These are phyloP conservation scores for Platycheirus albimanus DNA, from an alignment of 2,888 invertebrate genomes.

Conservation along the genomic window DNA sequence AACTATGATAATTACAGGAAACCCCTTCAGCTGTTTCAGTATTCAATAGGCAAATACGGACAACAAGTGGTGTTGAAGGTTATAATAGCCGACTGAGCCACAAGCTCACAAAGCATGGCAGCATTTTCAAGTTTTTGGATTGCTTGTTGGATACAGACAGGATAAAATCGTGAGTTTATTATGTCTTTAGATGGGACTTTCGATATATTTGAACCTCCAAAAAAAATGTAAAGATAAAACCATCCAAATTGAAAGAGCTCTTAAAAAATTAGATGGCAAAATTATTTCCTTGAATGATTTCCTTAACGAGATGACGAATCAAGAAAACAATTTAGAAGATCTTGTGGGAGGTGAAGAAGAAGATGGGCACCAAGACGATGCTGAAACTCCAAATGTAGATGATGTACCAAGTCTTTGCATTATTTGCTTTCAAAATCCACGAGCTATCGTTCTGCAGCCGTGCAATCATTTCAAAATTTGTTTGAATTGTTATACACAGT, in stretches of 20 bases:
- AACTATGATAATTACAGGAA: constrained; percentile 8
- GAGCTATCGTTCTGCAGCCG: constrained; percentile 8
- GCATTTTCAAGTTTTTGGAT: constrained; percentile 1
- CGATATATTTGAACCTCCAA: constrained; percentile 13
- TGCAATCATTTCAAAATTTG: constrained; percentile 26
- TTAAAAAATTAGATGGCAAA: constrained; percentile 2
- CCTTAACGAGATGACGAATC: constrained; percentile 8
- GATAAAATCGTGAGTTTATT: too few species aligned
- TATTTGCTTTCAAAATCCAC: constrained; percentile 19
- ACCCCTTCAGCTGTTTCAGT: constrained; percentile 2
- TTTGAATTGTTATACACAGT: constrained; percentile 24
- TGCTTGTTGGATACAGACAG: background rate
- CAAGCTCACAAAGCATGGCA: too few species aligned
- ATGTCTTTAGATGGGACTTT: background rate
- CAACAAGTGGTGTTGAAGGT: background rate
- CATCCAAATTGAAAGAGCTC: constrained; percentile 1
- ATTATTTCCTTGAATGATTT: background rate
- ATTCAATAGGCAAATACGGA: constrained; percentile 6
- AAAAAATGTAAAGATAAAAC: background rate
- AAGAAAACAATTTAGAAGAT: background rate
- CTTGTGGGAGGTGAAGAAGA: background rate
- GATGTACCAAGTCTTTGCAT: constrained; percentile 10
- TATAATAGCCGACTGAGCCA: too few species aligned
- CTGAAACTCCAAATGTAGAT: background rate
- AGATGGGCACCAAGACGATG: constrained; percentile 3